phyloP scores from a whole-genome alignment of 2,113 vertebrate species.

The Oryzias melastigma region DNA sequence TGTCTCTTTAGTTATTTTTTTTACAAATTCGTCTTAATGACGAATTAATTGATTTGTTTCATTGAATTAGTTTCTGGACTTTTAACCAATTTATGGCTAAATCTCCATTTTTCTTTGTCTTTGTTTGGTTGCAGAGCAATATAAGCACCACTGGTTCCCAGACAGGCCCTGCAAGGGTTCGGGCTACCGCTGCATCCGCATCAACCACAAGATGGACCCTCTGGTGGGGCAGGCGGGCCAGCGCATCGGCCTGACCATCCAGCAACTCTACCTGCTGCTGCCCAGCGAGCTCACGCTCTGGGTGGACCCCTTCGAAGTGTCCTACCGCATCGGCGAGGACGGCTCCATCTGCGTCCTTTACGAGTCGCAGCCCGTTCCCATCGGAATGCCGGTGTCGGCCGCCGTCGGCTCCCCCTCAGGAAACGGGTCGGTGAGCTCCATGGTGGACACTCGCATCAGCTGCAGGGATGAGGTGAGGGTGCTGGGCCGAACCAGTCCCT shows the following conservation, averaged over 20 bases:
- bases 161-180: conserved; percentile 98
- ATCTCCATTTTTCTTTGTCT: neutral
- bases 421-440: conserved; percentile 77
- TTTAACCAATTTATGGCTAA: conserved; percentile 1
- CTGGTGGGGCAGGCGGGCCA: conserved; percentile 96
- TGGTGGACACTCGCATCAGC: conserved; percentile 97
- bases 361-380: conserved; percentile 85
- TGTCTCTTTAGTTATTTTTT: too few species aligned
- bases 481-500: conserved; percentile 93
- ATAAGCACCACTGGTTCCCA: conserved; percentile 99
- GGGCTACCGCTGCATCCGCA: conserved; percentile 98
- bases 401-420: conserved; percentile 73
- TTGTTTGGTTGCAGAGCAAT: conserved; percentile 85
- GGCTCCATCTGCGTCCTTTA: conserved; percentile 99
- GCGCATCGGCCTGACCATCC: conserved; percentile 95
- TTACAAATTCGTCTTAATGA: too few species aligned
- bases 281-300: conserved; percentile 99
- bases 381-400: conserved; percentile 47
- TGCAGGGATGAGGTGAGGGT: conserved; percentile 99
- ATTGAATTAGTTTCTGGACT: too few species aligned
- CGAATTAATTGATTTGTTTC: too few species aligned
- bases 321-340: conserved; percentile 98
- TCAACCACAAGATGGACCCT: conserved; percentile 99
- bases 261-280: conserved; percentile 96
- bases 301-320: conserved; percentile 99